These are phyloP conservation scores for Galago senegalensis DNA, from an alignment of 2,797 vertebrate genomes.

Conservation along the genomic window DNA sequence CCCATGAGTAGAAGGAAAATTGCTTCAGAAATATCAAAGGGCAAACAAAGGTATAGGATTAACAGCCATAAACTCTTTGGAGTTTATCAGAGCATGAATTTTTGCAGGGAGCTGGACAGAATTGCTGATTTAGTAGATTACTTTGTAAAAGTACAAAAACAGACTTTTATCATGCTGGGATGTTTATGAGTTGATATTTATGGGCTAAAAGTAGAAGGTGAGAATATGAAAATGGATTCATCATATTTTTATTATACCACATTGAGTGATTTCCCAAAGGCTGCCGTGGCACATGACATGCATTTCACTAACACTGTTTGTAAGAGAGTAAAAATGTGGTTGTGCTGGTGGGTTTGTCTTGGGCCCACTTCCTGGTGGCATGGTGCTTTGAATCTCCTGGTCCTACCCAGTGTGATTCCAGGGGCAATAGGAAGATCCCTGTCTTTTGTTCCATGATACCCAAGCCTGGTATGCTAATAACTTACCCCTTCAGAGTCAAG, in stretches of 20 bases:
- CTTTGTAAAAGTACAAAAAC: conserved; percentile 62
- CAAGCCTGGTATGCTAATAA: background rate
- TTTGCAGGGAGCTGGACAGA: conserved; percentile 39
- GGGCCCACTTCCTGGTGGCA: background rate
- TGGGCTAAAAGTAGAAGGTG: background rate
- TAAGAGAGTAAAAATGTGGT: background rate
- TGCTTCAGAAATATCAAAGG: conserved; percentile 60
- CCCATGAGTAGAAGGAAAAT: background rate
- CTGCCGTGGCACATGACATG: background rate
- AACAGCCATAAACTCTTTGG: conserved; percentile 12
- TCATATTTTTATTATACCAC: conserved; percentile 8
- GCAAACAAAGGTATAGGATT: conserved; percentile 49
- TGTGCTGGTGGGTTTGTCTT: background rate
- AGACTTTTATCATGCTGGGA: background rate
- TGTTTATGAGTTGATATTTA: conserved; percentile 64
- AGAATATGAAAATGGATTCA: conserved; percentile 67
- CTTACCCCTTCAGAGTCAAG: background rate
- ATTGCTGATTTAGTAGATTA: conserved; percentile 66
- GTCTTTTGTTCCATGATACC: background rate
- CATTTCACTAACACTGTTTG: conserved; percentile 6
- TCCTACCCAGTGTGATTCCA: background rate
- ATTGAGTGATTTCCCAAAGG: conserved; percentile 32
- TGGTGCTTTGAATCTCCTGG: background rate
- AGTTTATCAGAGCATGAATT: conserved; percentile 63
- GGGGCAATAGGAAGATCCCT: background rate